phyloP scores from a whole-genome alignment of 2,888 invertebrate species.

The Eupithecia insigniata region DNA sequence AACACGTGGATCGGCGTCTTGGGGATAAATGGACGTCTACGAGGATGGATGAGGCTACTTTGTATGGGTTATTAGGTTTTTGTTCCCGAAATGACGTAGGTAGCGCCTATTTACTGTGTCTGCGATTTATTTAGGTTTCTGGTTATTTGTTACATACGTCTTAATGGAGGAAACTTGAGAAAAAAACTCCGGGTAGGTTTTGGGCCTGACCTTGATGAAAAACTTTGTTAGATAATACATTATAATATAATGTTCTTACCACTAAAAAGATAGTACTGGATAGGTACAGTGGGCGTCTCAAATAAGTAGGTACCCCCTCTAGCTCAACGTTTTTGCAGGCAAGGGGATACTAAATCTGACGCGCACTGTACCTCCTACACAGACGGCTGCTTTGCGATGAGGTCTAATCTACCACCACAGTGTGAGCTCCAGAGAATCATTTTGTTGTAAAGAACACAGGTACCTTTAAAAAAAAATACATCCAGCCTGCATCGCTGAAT shows the following conservation, averaged over 20 bases:
- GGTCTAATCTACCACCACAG: background rate
- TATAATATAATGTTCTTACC: too few relatives aligned
- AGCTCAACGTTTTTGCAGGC: too few relatives aligned
- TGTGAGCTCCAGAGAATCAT: background rate
- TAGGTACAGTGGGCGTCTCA: too few relatives aligned
- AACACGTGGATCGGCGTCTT: constrained; percentile 43
- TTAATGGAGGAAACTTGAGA: background rate
- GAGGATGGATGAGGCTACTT: constrained; percentile 45
- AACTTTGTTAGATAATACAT: background rate
- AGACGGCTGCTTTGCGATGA: too few relatives aligned
- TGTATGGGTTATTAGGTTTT: constrained; percentile 47
- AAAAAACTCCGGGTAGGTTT: background rate
- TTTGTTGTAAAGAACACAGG: background rate
- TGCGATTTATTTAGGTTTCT: constrained; percentile 24
- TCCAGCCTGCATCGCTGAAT: constrained; percentile 1
- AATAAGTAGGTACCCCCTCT: too few relatives aligned
- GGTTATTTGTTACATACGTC: background rate
- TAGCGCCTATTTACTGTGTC: constrained; percentile 22
- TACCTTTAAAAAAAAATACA: background rate
- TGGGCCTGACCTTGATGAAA: background rate
- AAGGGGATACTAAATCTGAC: too few relatives aligned
- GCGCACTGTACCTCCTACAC: too few relatives aligned
- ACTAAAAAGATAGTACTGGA: too few relatives aligned
- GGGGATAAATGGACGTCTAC: constrained; percentile 47
- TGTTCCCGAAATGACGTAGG: constrained; percentile 37